Base-by-base conservation (phyloP, 2,888 invertebrate species). In the Blastobasis adustella region DNA sequence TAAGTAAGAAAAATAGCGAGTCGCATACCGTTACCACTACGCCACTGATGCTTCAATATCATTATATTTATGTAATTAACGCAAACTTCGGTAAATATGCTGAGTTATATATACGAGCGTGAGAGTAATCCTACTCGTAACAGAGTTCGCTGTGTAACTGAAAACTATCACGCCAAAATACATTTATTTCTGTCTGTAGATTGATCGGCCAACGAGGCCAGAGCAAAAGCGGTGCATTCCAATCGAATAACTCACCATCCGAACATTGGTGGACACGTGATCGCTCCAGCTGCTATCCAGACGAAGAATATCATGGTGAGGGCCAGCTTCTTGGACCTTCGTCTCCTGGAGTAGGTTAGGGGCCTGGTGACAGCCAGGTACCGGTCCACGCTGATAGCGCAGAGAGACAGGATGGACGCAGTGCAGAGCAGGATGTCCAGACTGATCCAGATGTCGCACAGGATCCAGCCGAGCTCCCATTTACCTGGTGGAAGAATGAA, bases 311-410 rank as follows among this genome's bases (percentile, higher is more conserved):
- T 96, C 93, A 98, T 96, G 9, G 94, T 89, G 49, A 95, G 90
- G 0, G 96, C 97, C 54, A 96, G 82, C 55, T 95, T 91, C 82
- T 95, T 95, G 3, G 95, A 95, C 52, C 98, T 92, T 66, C 97
- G 90, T 67, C 96, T 92, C 63, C 95, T 92, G 45, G 97, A 96
- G 82, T 98, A 98, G 55, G 95, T 95, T 59, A 98, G 85, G 0
- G 98, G 98, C 69, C 95, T 93, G 46, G 97, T 98, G 52, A 98
- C 97, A 23, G 98, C 98, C 62, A 98, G 89, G 81, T 98, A 98
- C 62, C 94, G 90, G 81, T 95, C 95, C 57, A 98, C 92, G 67
- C 96, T 96, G 82, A 98, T 98, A 52, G 96, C 97, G 73, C 97
- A 97, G 55, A 98, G 90, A 63, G 97, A 97, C 41, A 98, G 90